Conservation (phyloP, 2,797 vertebrate genomes). For the Lagodon rhomboides region DNA sequence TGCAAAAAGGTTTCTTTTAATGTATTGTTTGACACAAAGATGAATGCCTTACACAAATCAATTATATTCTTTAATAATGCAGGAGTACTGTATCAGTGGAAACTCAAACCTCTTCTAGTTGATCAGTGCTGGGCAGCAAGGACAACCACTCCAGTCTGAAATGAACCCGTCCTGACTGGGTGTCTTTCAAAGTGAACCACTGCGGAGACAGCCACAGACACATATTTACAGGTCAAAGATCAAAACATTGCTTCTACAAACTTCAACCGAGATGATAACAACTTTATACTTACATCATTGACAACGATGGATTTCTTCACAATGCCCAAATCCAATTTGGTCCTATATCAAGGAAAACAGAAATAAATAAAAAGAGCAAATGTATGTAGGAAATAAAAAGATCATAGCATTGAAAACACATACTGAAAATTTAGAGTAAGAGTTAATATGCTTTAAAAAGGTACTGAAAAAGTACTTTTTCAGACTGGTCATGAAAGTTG, state of each 20-base stretch:
- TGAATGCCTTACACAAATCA: background rate
- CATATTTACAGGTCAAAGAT: slow-evolving; percentile 5
- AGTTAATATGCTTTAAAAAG: too few relatives aligned
- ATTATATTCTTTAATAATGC: background rate
- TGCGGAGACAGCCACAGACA: slow-evolving; percentile 61
- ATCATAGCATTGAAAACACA: background rate
- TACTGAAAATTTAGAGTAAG: background rate
- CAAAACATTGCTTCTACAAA: background rate
- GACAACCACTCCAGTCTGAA: slow-evolving; percentile 92
- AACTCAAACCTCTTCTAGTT: slow-evolving; percentile 88
- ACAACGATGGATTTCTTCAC: slow-evolving; percentile 88
- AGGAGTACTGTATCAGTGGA: slow-evolving; percentile 5
- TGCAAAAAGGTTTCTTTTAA: background rate
- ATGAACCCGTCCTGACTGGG: slow-evolving; percentile 88
- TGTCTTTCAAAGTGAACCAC: slow-evolving; percentile 93
- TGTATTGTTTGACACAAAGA: background rate
- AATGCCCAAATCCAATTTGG: slow-evolving; percentile 92
- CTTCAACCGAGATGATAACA: background rate
- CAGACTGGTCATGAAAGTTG: slow-evolving; percentile 14
- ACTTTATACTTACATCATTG: slow-evolving; percentile 87
- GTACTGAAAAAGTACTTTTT: background rate
- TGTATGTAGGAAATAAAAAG: background rate
- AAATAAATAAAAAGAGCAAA: slow-evolving; percentile 9
- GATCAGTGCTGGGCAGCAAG: slow-evolving; percentile 84
- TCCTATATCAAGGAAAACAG: slow-evolving; percentile 72